Percentiles rank a stretch among this genome's conserved stretches.
Evolutionary conservation across 2,113 vertebrate species (phyloP).

Genomic region (Plestiodon gilberti): DNA sequence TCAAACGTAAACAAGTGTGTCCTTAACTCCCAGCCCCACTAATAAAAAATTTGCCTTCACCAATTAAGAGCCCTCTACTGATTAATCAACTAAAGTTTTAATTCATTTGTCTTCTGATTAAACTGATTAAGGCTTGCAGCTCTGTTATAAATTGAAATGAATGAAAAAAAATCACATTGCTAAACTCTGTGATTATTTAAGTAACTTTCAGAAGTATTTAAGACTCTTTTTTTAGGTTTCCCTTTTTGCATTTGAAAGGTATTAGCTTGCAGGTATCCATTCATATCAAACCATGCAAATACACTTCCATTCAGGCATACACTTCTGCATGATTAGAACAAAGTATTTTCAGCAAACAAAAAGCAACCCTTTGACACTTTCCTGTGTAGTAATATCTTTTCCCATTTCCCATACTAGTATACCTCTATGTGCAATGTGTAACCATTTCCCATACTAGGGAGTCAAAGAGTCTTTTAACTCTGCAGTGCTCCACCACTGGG

Average conservation of each 20-base stretch:
- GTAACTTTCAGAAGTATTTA: background rate
- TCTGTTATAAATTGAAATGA: background rate
- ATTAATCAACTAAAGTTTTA: background rate
- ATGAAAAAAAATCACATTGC: constrained; percentile 6
- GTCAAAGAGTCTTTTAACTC: no score
- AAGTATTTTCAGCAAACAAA: constrained; percentile 24
- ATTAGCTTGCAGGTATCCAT: constrained; percentile 33
- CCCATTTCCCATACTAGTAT: no score
- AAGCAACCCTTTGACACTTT: background rate
- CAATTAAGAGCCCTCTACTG: background rate
- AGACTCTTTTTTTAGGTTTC: background rate
- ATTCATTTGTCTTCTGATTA: background rate
- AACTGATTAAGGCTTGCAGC: background rate
- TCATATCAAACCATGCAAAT: background rate
- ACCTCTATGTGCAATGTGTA: no score
- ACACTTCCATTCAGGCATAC: constrained; percentile 6
- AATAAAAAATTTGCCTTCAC: background rate
- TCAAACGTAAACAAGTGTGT: background rate
- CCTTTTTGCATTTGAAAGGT: constrained; percentile 27
- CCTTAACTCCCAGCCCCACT: background rate
- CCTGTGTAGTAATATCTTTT: no score
- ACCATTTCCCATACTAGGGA: no score
- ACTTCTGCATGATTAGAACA: constrained; percentile 21
- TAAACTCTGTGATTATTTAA: background rate
- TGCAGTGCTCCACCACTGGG: no score